Base-by-base conservation (phyloP, 2,888 invertebrate species). In the Tachina lurida region DNA sequence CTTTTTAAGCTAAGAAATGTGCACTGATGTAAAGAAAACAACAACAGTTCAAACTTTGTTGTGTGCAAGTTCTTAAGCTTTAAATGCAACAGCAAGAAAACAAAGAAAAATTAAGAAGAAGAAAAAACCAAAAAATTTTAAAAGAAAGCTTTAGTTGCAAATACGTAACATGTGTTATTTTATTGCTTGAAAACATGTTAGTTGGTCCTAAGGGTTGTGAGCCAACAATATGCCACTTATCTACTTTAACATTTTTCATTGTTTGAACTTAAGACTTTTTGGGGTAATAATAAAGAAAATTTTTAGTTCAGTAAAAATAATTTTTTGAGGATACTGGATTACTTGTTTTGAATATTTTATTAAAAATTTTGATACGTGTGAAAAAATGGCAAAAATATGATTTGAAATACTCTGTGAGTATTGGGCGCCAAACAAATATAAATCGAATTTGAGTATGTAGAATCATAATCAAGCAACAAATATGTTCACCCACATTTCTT, bases 1-100 rank as follows among this genome's bases (percentile, higher is more conserved):
- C 68, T 68, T 81, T 81, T 81, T 70, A 81, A 81, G 81, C 81
- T 75, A 54, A 70, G 19, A 81, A 81, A 75, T 68, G 65, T 58
- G 56, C 65, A 41, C 22, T 45, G 70, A 54, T 31, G 31, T 31
- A 31, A 52, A 45, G 12, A 54, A 63, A 79, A 13, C 22, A 68
- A 13, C 22, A 68, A 31, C 31, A 60, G 45, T 70, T 75, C 19
- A 39, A 81, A 81, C 9, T 63, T 67, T 31, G 31, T 75, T 70
- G 39, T 41, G 52, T 52, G 10, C 2, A 49, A 68, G 43, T 81
- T 75, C 31, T 81, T 68, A 75, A 81, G 75, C 81, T 75, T 62
- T 54, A 68, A 62, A 56, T 75, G 39, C 19, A 81, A 54, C 19
- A 54, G 4, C 39, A 52, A 60, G 10, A 22, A 10, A 31, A 31